These are phyloP conservation scores for Dryocosmus kuriphilus DNA, from an alignment of 2,888 invertebrate genomes.

Conservation along the genomic window DNA sequence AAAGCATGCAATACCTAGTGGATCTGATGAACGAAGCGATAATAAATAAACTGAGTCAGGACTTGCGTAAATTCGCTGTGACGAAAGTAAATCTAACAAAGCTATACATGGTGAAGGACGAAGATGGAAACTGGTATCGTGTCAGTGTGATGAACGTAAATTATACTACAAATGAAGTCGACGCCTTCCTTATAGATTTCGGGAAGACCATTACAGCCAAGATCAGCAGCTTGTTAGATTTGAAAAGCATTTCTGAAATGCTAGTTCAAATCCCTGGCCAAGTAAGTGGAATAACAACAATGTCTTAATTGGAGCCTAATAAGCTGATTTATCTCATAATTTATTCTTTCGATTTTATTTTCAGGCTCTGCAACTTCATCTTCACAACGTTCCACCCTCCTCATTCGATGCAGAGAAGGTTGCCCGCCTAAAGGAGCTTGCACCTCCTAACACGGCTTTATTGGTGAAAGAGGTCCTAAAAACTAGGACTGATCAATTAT, in stretches of 20 bases:
- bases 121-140: conserved; percentile 77
- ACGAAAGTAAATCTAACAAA: conserved; percentile 65
- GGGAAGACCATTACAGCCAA: conserved; percentile 78
- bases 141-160: conserved; percentile 77
- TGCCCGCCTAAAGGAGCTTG: conserved; percentile 72
- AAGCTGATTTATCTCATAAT: background rate
- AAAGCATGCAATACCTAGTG: conserved; percentile 69
- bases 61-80: conserved; percentile 53
- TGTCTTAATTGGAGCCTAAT: background rate
- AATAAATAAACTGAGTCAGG: conserved; percentile 50
- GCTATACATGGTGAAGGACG: conserved; percentile 78
- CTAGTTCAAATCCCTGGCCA: conserved; percentile 77
- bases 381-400: conserved; percentile 81
- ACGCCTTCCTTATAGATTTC: conserved; percentile 80
- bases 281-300: conserved; percentile 60
- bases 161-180: conserved; percentile 66
- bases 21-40: conserved; percentile 66
- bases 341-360: conserved; percentile 70
- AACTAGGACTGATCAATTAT: conserved; percentile 62
- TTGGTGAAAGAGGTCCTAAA: conserved; percentile 79
- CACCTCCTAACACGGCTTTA: conserved; percentile 81
- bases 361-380: conserved; percentile 79
- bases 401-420: conserved; percentile 75
- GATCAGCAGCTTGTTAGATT: conserved; percentile 74
- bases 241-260: conserved; percentile 77